Percentiles rank a stretch among this genome's conserved stretches.
phyloP scores from a whole-genome alignment of 2,113 vertebrate species.

The Neofelis nebulosa region DNA sequence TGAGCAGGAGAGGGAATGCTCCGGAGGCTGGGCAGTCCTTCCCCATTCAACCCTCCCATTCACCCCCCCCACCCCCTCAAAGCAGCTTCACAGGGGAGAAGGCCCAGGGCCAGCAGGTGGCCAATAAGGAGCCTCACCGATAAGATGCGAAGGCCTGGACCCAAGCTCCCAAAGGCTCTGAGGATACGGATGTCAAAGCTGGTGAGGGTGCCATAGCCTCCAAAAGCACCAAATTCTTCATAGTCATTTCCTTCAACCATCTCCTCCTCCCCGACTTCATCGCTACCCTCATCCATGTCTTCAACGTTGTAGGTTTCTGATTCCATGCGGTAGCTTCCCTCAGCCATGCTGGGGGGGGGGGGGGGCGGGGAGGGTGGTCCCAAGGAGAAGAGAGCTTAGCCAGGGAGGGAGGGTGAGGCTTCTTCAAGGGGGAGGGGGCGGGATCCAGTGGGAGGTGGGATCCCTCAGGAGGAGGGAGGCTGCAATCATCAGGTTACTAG shows the following conservation, averaged over 20 bases:
- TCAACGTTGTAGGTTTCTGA: neutral
- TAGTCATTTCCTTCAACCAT: conserved; percentile 51
- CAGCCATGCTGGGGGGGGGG: conserved; percentile 38
- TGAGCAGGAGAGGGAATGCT: neutral
- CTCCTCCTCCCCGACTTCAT: conserved; percentile 31
- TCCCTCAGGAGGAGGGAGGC: neutral
- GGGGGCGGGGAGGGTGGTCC: neutral
- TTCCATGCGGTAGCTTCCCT: conserved; percentile 36
- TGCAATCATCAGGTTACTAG: neutral
- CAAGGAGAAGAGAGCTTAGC: conserved; percentile 16
- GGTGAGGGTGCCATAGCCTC: conserved; percentile 60
- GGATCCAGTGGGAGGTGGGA: neutral
- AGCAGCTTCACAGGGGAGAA: neutral
- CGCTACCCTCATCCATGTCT: conserved; percentile 57
- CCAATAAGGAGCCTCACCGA: conserved; percentile 50
- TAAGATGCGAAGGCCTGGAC: conserved; percentile 49
- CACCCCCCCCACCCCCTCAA: neutral
- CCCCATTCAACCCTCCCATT: neutral
- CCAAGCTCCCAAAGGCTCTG: conserved; percentile 61
- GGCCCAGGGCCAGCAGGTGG: conserved; percentile 32
- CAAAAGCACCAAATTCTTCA: conserved; percentile 66
- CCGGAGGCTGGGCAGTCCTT: neutral
- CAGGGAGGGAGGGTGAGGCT: neutral
- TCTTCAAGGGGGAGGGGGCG: neutral
- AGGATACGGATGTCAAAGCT: conserved; percentile 61